These are phyloP conservation scores for Apodemus sylvaticus DNA, from an alignment of 2,113 vertebrate species.

Conservation along the genomic window DNA sequence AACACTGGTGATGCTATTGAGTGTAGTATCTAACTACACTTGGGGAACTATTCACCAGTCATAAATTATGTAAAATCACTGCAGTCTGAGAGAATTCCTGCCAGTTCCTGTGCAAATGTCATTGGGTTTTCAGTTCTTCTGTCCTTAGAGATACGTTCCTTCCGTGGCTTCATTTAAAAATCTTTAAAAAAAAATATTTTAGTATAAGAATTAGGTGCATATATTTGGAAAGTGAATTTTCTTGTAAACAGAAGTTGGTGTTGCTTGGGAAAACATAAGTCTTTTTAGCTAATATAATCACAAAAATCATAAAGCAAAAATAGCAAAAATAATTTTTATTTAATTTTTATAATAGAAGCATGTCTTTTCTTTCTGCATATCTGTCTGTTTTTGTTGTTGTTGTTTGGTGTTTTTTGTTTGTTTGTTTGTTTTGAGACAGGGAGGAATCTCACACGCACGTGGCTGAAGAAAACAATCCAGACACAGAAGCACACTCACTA, in stretches of 20 bases:
- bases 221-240: not conserved
- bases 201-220: not conserved
- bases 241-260: not conserved
- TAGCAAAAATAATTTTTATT: not conserved
- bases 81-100: not conserved
- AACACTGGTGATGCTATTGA: not conserved
- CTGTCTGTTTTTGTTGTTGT: too few species aligned
- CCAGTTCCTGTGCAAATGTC: not conserved
- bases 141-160: not conserved
- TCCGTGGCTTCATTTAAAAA: not conserved
- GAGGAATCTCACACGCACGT: not conserved
- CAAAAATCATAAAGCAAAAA: constrained; percentile 35
- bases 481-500: not conserved
- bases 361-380: not conserved
- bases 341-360: not conserved
- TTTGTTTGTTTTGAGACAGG: not conserved
- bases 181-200: not conserved
- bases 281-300: constrained; percentile 16
- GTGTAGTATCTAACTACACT: not conserved
- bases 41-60: constrained; percentile 32
- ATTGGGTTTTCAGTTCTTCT: constrained; percentile 41
- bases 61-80: not conserved
- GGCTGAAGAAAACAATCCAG: not conserved
- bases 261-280: not conserved
- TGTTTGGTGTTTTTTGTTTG: too few species aligned